Base-by-base conservation (phyloP, 2,113 vertebrate species). In the Ptychochromis oligacanthus region DNA sequence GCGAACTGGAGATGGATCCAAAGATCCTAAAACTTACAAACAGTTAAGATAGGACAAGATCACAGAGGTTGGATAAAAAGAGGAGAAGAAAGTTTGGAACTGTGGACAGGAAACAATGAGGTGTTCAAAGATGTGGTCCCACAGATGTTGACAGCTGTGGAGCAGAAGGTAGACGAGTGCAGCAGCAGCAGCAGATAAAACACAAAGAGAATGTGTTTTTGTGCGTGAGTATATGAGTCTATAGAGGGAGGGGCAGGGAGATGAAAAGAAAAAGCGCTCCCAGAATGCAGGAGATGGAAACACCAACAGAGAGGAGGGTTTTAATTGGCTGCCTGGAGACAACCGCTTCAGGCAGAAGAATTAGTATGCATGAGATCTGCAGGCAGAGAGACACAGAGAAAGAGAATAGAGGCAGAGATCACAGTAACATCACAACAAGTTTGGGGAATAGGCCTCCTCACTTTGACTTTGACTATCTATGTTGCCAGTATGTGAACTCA, bases 301-400 rank as follows among this genome's bases (percentile, higher is more conserved):
- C 85, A 78, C 88, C 84, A 64, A 87, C 89, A 17, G 83, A 92
- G 91, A 89, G 87, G 87, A 91, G 82, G 86, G 60, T 89, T 95
- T 95, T 96, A 96, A 96, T 95, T 95, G 95, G 94, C 94, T 92
- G 93, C 92, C 94, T 95, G 91, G 95, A 95, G 94, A 95, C 93
- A 94, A 95, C 54, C 40, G 91, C 93, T 90, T 87, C 91, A 89
- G 93, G 94, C 92, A 38, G 61, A 87, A 78, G 80, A 91, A 94
- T 94, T 94, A 95, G 94, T 93, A 95, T 95, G 93, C 93, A 93
- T 88, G 90, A 88, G 93, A 83, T 93, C 80, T 87, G 74, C 89
- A 81, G 90, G 76, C 81, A 61, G 64, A 52, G 64, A 70, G 75
- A 81, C 79, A 62, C 28, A 77, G 75, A 77, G 80, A 65, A 56